Conservation (phyloP, 2,888 invertebrate genomes). For the Ectropis crepuscularia region DNA sequence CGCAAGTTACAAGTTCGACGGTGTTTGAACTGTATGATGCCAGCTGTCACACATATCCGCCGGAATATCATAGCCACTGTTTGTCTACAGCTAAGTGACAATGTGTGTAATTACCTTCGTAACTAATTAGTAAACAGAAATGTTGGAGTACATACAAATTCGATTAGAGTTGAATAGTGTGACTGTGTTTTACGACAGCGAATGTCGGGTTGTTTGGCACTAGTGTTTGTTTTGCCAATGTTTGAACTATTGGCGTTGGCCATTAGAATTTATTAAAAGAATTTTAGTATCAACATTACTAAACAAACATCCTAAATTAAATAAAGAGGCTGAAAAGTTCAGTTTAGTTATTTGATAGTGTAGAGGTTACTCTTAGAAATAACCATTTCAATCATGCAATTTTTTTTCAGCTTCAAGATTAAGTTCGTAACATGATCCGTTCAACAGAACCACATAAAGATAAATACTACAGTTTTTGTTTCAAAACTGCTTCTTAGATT, state of each 20-base stretch:
- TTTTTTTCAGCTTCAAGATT: too few relatives aligned
- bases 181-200: slow-evolving; percentile 27
- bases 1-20: slow-evolving; percentile 52
- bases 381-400: too few relatives aligned
- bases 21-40: slow-evolving; percentile 53
- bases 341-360: too few relatives aligned
- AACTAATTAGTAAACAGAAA: slow-evolving; percentile 42
- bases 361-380: too few relatives aligned
- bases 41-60: slow-evolving; percentile 35
- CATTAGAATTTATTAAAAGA: background rate
- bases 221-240: slow-evolving; percentile 28
- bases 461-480: too few relatives aligned
- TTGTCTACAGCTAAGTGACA: slow-evolving; percentile 40
- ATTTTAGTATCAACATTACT: background rate
- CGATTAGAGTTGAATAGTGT: slow-evolving; percentile 32
- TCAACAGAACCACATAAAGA: too few relatives aligned
- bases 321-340: too few relatives aligned
- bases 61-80: slow-evolving; percentile 35
- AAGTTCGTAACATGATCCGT: too few relatives aligned
- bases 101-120: slow-evolving; percentile 41
- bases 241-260: slow-evolving; percentile 17
- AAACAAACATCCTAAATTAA: too few relatives aligned
- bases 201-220: slow-evolving; percentile 22
- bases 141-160: slow-evolving; percentile 37
- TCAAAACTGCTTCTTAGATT: too few relatives aligned